Percentiles rank a stretch among this genome's conserved stretches.
Evolutionary conservation across 2,888 invertebrate species (phyloP).

Genomic region (Melipona bicolor): DNA sequence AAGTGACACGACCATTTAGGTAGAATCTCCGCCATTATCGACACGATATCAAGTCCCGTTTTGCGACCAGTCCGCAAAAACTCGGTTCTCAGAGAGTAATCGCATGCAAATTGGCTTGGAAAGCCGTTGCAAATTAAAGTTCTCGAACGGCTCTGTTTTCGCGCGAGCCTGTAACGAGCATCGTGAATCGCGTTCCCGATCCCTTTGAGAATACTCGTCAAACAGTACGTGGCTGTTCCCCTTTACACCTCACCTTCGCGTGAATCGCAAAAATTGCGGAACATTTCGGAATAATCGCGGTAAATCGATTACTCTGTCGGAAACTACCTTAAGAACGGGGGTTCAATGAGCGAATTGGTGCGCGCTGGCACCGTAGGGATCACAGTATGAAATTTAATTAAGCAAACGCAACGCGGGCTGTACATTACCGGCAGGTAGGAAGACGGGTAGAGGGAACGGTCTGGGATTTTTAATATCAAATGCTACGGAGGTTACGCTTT

Average conservation of each 20-base stretch:
- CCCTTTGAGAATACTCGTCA: conserved; percentile 29
- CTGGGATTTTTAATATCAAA: conserved; percentile 45
- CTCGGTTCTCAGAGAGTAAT: conserved; percentile 6
- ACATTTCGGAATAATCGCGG: background rate
- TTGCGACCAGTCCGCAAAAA: background rate
- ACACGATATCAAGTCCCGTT: background rate
- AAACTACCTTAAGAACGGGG: background rate
- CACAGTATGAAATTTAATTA: conserved; percentile 49
- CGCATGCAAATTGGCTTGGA: conserved; percentile 60
- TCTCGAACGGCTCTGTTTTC: conserved; percentile 54
- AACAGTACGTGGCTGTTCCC: conserved; percentile 44
- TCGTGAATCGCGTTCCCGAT: conserved; percentile 25
- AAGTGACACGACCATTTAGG: background rate
- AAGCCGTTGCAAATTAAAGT: conserved; percentile 53
- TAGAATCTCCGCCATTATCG: background rate
- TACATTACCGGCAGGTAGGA: background rate
- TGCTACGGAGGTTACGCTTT: conserved; percentile 12
- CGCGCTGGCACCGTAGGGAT: background rate
- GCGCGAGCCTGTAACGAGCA: background rate
- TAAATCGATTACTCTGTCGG: conserved; percentile 16
- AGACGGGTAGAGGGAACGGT: background rate
- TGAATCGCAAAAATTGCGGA: background rate
- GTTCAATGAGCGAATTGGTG: conserved; percentile 40
- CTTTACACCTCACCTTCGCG: background rate
- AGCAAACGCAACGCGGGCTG: conserved; percentile 22